Evolutionary conservation across 2,888 invertebrate species (phyloP), one percentile per base, ranked within the genome.

Genomic region (Germaria angustata): DNA sequence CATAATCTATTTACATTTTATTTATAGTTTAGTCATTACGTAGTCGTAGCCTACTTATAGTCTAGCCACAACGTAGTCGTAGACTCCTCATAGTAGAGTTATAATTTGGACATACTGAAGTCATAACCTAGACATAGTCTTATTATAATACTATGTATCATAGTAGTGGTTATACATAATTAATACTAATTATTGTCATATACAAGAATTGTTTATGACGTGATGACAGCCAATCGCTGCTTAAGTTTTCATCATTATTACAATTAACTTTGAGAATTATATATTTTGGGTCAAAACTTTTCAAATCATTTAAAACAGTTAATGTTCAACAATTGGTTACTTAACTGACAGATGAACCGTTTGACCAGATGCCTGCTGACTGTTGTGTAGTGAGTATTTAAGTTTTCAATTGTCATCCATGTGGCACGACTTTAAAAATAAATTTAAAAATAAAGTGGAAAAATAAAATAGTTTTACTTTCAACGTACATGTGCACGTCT

Each of bases 301-400:
- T 80, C 49, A 51, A 80, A 36, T 59, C 44, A 68, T 69, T 80
- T 20, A 65, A 61, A 76, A 76, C 46, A 80, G 71, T 80, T 65
- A 76, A 76, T 59, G 65, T 44, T 53, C 9, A 20, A 36, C 75
- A 65, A 65, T 65, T 75, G 65, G 20, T 66, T 46, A 8, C 11
- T 73, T 66, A 46, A 57, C 17, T 76, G 49, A 17, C 57, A 46
- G 39, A 55, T 61, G 55, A 65, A 53, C 57, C 44, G 44, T 63
- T 34, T 53, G 46, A 28, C 8, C 59, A 34, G 41, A 20, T 63
- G 51, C 32, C 36, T 11, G 22, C n/a, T 69, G 59, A 51, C 22
- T 46, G 4, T 32, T 15, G 1, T 34, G 7, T 22, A 41, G 3
- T 17, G n/a, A 65, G 3, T 15, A 49, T 57, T 76, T 20, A 76